Conservation (phyloP, 2,113 vertebrate genomes). For the Baryphthengus martii region DNA sequence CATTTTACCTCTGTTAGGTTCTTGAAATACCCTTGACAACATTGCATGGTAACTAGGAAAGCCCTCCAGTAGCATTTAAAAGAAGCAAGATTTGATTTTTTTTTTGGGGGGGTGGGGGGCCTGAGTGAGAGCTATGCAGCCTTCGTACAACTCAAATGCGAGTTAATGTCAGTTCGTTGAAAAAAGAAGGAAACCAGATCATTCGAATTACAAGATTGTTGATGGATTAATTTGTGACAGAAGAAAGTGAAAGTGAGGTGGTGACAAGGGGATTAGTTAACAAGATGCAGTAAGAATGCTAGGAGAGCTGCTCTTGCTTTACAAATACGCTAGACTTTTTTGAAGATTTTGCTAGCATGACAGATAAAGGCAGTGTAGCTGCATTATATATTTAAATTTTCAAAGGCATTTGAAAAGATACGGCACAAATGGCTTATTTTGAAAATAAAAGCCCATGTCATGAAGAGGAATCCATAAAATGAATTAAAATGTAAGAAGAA, state of each 20-base stretch:
- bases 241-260: constrained; percentile 41
- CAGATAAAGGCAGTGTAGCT: constrained; percentile 49
- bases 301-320: constrained; percentile 47
- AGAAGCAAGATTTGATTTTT: constrained; percentile 19
- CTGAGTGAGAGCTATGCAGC: not conserved
- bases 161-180: constrained; percentile 20
- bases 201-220: constrained; percentile 59
- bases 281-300: constrained; percentile 41
- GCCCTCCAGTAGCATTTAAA: not conserved
- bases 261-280: constrained; percentile 61
- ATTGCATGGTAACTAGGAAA: not conserved
- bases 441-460: constrained; percentile 56
- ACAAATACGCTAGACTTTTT: constrained; percentile 48
- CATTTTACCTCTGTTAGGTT: not conserved
- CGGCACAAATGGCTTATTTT: constrained; percentile 56
- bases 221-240: constrained; percentile 52
- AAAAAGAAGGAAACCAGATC: constrained; percentile 55
- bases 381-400: constrained; percentile 65
- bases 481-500: constrained; percentile 44
- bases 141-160: constrained; percentile 31
- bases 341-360: constrained; percentile 39
- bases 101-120: no score
- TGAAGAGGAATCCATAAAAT: constrained; percentile 12
- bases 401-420: constrained; percentile 41
- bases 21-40: not conserved